These are phyloP conservation scores for Arnoldichthys spilopterus DNA, from an alignment of 2,797 vertebrate genomes.

Conservation along the genomic window DNA sequence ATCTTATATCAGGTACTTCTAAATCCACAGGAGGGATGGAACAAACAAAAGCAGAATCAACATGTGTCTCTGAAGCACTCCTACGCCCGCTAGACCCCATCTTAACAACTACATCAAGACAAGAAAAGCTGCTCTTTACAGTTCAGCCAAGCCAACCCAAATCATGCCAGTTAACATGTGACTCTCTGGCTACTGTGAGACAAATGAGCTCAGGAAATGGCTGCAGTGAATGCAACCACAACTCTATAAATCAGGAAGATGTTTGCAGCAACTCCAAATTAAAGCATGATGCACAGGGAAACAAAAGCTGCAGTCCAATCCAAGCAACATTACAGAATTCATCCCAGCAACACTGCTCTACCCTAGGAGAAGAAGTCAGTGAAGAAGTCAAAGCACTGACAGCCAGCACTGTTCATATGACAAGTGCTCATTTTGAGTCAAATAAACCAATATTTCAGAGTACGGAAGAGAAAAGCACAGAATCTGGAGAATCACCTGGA, in stretches of 20 bases:
- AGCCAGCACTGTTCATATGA: conserved; percentile 17
- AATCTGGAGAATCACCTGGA: conserved; percentile 31
- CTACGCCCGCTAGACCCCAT: conserved; percentile 1
- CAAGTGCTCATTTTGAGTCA: conserved; percentile 7
- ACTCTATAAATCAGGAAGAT: conserved; percentile 48
- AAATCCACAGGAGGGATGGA: conserved; percentile 32
- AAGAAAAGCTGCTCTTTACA: conserved; percentile 42
- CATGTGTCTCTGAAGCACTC: background rate
- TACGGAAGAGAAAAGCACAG: conserved; percentile 47
- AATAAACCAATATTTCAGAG: conserved; percentile 4
- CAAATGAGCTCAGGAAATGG: conserved; percentile 44
- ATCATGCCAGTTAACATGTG: conserved; percentile 19
- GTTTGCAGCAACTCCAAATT: conserved; percentile 30
- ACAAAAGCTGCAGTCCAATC: conserved; percentile 32
- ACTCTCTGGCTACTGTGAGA: conserved; percentile 30
- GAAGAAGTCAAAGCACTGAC: background rate
- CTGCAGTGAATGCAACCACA: conserved; percentile 48
- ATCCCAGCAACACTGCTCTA: background rate
- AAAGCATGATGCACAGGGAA: background rate
- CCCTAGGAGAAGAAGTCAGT: conserved; percentile 1
- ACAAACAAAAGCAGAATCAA: conserved; percentile 43
- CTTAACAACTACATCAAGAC: conserved; percentile 34
- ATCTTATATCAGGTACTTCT: background rate
- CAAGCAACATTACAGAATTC: conserved; percentile 24
- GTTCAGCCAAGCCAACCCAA: conserved; percentile 54